Evolutionary conservation across 1,140 invertebrate genomes (phyloP), one percentile per base, ranked within the genome.

Genomic region (Ostrea edulis): DNA sequence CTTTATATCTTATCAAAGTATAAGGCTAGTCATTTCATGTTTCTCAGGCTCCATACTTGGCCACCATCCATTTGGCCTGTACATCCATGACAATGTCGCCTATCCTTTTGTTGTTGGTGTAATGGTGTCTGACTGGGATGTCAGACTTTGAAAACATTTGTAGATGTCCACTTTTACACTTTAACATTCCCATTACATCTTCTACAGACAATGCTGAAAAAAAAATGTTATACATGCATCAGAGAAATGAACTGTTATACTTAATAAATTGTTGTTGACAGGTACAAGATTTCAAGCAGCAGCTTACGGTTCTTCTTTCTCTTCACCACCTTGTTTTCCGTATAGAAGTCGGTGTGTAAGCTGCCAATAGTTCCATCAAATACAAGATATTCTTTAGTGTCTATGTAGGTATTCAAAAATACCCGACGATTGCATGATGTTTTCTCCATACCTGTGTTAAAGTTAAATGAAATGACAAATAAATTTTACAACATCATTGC

Each of bases 61-160:
- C 65, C 12, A 92, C 88, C 17, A 90, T 87, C 90, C 90, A 92
- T 58, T 89, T 87, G 5, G 84, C 85, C 55, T 92, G 88, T 12
- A 91, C 84, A 82, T 92, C 91, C 17, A 92, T 14, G 4, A 91
- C 20, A 8, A 91, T 62, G 52, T 92, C 87, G 12, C 91, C 91
- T 58, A 92, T 89, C 29, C 91, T 89, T 1, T 83, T 71, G 51
- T 89, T 92, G 85, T 90, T 91, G 22, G 82, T 85, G 58, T 90
- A 92, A 86, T 92, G 91, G 84, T 91, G 90, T 9, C 91, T 84
- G 0, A 88, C 82, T 8, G 91, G 91, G 7, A 89, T 84, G 9
- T 62, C 84, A 3, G 58, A 65, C 29, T 83, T 87, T 29, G 88
- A 81, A 51, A 88, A 91, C 9, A 88, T 84, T 54, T 91, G 86